These are phyloP conservation scores for Acrobasis repandana DNA, from an alignment of 2,888 invertebrate species.

Conservation along the genomic window DNA sequence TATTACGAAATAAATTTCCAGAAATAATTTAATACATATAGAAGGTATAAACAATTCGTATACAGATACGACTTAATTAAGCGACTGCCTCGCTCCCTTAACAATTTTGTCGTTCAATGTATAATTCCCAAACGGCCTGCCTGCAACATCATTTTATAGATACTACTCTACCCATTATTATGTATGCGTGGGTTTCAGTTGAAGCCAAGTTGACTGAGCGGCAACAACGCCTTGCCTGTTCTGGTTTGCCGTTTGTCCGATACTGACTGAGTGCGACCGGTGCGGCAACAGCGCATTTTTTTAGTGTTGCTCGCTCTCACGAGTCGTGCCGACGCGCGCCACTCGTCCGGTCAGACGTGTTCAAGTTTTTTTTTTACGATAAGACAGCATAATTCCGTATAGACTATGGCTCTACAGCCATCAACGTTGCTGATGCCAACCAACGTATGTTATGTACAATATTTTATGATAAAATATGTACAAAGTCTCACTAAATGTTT, in stretches of 20 bases:
- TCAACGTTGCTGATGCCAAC: constrained; percentile 4
- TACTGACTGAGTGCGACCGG: constrained; percentile 38
- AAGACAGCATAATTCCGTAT: constrained; percentile 4
- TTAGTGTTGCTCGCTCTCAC: constrained; percentile 48
- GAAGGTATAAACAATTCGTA: too few species aligned
- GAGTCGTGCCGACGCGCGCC: constrained; percentile 54
- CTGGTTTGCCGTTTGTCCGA: constrained; percentile 47
- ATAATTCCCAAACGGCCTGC: constrained; percentile 8
- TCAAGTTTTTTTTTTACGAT: constrained; percentile 26
- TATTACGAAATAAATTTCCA: too few species aligned
- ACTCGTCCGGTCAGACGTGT: constrained; percentile 46
- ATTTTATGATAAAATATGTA: background rate
- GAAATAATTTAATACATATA: too few species aligned
- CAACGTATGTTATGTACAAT: background rate
- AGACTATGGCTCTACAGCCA: background rate
- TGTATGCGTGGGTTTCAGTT: constrained; percentile 40
- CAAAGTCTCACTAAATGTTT: background rate
- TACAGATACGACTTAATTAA: too few species aligned
- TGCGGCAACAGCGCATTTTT: constrained; percentile 61
- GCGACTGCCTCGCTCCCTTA: background rate
- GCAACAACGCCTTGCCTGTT: constrained; percentile 52
- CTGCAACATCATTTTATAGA: constrained; percentile 28
- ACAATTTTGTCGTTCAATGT: background rate
- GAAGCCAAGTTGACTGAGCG: constrained; percentile 51
- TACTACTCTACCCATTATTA: constrained; percentile 32